Evolutionary conservation across 2,888 invertebrate species (phyloP).

Genomic region (Cotesia congregata): DNA sequence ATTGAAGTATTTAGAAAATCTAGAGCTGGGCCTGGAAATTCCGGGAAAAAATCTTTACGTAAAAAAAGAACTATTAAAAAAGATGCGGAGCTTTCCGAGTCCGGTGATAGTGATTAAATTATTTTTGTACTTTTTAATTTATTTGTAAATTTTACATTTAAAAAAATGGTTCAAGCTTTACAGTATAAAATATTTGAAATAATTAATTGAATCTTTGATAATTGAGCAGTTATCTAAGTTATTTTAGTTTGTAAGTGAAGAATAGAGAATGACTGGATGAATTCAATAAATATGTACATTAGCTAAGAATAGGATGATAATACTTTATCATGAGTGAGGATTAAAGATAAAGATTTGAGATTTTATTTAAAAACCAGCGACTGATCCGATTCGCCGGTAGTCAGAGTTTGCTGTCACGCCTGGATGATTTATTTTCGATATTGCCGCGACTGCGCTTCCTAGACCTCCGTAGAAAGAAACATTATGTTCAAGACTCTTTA

Average conservation of each 20-base stretch:
- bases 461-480: constrained; percentile 57
- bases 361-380: constrained; percentile 53
- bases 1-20: constrained; percentile 81
- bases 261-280: constrained; percentile 3
- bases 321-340: background rate
- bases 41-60: constrained; percentile 69
- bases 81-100: constrained; percentile 79
- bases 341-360: background rate
- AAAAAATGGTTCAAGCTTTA: background rate
- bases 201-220: background rate
- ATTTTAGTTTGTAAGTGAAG: background rate
- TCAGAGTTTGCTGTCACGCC: constrained; percentile 63
- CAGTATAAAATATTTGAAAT: background rate
- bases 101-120: constrained; percentile 72
- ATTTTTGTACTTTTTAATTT: background rate
- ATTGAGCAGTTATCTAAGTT: background rate
- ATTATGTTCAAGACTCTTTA: constrained; percentile 58
- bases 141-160: background rate
- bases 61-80: constrained; percentile 72
- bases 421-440: constrained; percentile 52
- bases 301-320: background rate
- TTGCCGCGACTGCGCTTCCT: constrained; percentile 64
- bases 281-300: background rate
- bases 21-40: constrained; percentile 75
- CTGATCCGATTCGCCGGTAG: constrained; percentile 61